Conservation (phyloP, 2,113 vertebrate species). For the Perognathus longimembris region DNA sequence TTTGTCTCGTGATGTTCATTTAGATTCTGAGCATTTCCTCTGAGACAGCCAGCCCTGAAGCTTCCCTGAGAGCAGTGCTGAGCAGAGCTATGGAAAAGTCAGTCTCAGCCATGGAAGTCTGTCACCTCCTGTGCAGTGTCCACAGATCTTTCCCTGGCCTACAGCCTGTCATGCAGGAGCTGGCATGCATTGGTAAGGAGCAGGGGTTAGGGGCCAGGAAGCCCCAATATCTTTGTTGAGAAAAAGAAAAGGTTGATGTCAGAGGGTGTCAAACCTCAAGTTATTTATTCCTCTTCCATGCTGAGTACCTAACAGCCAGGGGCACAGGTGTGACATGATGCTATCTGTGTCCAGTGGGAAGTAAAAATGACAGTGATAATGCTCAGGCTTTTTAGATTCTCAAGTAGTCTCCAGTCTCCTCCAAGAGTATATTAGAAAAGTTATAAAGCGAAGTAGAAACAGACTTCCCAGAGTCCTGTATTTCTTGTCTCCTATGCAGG, state of each 20-base stretch:
- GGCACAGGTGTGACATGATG: not conserved
- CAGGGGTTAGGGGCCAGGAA: not conserved
- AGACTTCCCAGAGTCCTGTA: not conserved
- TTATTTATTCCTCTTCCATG: not conserved
- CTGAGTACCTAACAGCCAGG: not conserved
- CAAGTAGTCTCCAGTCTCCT: not conserved
- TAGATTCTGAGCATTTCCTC: slow-evolving; percentile 84
- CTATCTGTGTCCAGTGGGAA: not conserved
- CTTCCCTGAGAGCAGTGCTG: slow-evolving; percentile 80
- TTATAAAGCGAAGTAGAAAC: not conserved
- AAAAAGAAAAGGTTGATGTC: not conserved
- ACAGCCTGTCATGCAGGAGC: slow-evolving; percentile 83
- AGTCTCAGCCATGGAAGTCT: slow-evolving; percentile 81
- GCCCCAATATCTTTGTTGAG: not conserved
- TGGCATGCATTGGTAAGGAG: slow-evolving; percentile 83
- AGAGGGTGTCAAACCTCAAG: not conserved
- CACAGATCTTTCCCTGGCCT: slow-evolving; percentile 80
- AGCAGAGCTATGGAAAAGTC: slow-evolving; percentile 80
- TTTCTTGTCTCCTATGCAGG: slow-evolving; percentile 67
- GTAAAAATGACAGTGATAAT: not conserved
- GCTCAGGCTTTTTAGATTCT: not conserved
- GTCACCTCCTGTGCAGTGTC: slow-evolving; percentile 83
- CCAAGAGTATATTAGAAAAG: not conserved
- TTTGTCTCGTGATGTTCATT: slow-evolving; percentile 67
- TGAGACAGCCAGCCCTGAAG: slow-evolving; percentile 73